A percentile compares a stretch with the other conserved stretches of the same genome.
Evolutionary conservation across 1,140 invertebrate species (phyloP).

Genomic region (Nasonia giraulti): DNA sequence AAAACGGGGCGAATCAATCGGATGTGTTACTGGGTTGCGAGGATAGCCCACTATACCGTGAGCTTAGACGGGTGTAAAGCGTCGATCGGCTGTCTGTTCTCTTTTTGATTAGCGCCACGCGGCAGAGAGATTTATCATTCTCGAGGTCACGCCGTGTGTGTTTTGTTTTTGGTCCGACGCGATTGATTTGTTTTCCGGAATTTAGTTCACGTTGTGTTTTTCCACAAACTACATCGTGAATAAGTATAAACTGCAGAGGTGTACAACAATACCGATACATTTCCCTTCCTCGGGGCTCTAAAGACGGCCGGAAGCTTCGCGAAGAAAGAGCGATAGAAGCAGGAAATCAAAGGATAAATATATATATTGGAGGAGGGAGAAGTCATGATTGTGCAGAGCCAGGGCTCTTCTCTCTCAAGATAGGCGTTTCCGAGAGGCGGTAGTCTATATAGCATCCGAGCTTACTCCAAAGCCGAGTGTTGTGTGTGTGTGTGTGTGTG

Average conservation of each 20-base stretch:
- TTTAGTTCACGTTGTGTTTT: too few species aligned
- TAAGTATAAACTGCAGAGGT: not conserved
- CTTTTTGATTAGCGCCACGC: too few species aligned
- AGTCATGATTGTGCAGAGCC: not conserved
- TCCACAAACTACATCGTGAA: too few species aligned
- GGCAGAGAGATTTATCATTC: too few species aligned
- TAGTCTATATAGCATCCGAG: too few species aligned
- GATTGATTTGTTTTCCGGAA: too few species aligned
- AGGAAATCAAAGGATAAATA: conserved; percentile 4
- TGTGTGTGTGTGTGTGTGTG: too few species aligned
- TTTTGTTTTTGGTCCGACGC: too few species aligned
- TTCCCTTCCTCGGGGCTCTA: not conserved
- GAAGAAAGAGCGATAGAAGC: not conserved
- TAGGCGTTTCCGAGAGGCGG: not conserved
- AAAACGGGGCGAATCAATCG: not conserved
- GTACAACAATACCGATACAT: not conserved
- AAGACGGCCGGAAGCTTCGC: not conserved
- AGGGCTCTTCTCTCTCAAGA: not conserved
- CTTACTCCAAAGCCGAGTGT: too few species aligned
- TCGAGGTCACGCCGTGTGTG: too few species aligned
- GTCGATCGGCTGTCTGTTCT: too few species aligned
- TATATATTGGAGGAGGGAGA: not conserved
- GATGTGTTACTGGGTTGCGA: not conserved
- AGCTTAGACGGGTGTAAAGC: too few species aligned
- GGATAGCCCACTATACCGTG: not conserved